These are phyloP conservation scores for Oligia latruncula DNA, from an alignment of 2,888 invertebrate species.

Conservation along the genomic window DNA sequence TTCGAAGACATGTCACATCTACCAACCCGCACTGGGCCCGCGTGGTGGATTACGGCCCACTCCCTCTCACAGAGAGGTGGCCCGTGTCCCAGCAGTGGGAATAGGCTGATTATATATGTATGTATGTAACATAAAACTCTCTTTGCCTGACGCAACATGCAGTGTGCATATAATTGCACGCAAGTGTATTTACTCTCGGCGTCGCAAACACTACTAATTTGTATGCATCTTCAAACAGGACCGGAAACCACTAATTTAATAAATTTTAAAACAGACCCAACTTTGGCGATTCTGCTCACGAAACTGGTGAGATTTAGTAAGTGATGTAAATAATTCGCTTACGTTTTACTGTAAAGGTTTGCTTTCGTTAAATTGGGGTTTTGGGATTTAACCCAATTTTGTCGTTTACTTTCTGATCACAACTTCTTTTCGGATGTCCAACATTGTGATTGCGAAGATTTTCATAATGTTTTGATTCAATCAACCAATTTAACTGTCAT, in stretches of 20 bases:
- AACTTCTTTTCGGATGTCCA: neutral
- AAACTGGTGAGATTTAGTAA: slow-evolving; percentile 30
- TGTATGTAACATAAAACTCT: neutral
- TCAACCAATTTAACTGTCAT: neutral
- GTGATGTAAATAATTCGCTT: slow-evolving; percentile 45
- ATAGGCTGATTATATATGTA: too few relatives aligned
- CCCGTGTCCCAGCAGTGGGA: neutral
- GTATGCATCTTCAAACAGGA: slow-evolving; percentile 52
- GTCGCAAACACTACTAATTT: slow-evolving; percentile 52
- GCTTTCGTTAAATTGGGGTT: neutral
- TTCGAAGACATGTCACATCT: neutral
- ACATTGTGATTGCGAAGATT: neutral
- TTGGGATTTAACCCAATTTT: neutral
- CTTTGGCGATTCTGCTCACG: slow-evolving; percentile 46
- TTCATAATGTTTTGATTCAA: neutral
- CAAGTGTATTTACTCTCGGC: slow-evolving; percentile 17
- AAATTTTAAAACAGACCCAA: slow-evolving; percentile 57
- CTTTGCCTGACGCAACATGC: neutral
- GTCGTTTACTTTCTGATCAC: neutral
- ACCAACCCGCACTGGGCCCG: neutral
- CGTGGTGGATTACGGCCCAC: neutral
- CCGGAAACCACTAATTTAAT: slow-evolving; percentile 60
- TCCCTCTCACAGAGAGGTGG: too few relatives aligned
- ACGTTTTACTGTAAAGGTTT: slow-evolving; percentile 15
- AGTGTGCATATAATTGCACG: slow-evolving; percentile 19